These are phyloP conservation scores for Caenorhabditis sinica DNA, from an alignment of 2,888 invertebrate genomes.

Conservation along the genomic window DNA sequence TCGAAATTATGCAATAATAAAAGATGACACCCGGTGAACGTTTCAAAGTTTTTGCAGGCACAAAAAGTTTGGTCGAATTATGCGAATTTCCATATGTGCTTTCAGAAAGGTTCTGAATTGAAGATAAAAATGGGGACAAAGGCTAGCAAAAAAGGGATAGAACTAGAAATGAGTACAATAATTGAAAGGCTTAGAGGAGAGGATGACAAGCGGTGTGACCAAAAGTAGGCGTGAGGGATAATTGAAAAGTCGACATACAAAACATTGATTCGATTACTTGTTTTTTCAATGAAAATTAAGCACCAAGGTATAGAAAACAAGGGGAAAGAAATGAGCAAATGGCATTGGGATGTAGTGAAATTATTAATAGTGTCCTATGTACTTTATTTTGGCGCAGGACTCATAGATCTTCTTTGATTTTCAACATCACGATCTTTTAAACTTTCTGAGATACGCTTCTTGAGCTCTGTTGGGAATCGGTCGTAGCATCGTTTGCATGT, in stretches of 20 bases:
- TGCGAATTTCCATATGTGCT: conserved; percentile 14
- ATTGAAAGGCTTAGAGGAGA: neutral
- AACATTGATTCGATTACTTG: conserved; percentile 10
- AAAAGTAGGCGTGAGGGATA: conserved; percentile 8
- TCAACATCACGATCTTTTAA: conserved; percentile 78
- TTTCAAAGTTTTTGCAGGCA: conserved; percentile 39
- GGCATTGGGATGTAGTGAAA: conserved; percentile 19
- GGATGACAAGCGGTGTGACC: conserved; percentile 47
- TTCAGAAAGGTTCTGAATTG: conserved; percentile 55
- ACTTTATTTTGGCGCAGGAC: conserved; percentile 62
- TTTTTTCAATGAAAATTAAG: conserved; percentile 13
- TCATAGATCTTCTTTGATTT: conserved; percentile 67
- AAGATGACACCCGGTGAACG: conserved; percentile 50
- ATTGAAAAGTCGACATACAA: conserved; percentile 27
- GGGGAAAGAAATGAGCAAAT: conserved; percentile 58
- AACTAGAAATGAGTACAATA: conserved; percentile 46
- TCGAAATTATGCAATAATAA: conserved; percentile 34
- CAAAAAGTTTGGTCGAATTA: conserved; percentile 53
- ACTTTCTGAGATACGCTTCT: conserved; percentile 88
- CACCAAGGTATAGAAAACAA: conserved; percentile 55
- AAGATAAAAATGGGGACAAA: neutral
- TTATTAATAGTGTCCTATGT: neutral
- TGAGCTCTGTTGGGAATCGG: conserved; percentile 94
- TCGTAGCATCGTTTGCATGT: conserved; percentile 99
- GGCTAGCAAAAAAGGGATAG: conserved; percentile 21